Evolutionary conservation across 1,140 invertebrate genomes (phyloP), one percentile per base, ranked within the genome.

Genomic region (Hormaphis cornu): DNA sequence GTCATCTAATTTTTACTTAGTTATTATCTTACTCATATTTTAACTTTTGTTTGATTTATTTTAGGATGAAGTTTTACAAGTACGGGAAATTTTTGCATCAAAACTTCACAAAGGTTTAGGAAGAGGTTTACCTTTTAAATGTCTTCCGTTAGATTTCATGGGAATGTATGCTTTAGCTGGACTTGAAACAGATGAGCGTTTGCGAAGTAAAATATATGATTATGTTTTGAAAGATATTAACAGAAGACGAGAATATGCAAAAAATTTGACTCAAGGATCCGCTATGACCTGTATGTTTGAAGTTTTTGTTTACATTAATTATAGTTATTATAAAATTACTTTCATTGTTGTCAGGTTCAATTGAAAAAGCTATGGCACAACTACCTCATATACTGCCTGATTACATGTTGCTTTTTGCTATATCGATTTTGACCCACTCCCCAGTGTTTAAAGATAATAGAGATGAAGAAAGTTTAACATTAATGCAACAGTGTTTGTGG

Each of bases 91-190:
- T 40, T 97, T 98, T 80, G 86, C 91, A 8, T 81, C 83, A 9
- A 98, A 98, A 81, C 79, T 98, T 50, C 92, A 97, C 77, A 96
- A 96, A 83, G 92, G 92, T 54, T 79, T 90, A 28, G 81, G 85
- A 8, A 82, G 86, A 78, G 89, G 89, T 72, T 86, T 93, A 73
- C 89, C 90, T 22, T 87, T 90, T 73, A 90, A 90, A 78, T 93
- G 90, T 77, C 81, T 98, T 53, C 95, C 95, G 2, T 78, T 97
- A 59, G 93, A 97, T 79, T 98, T 97, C 80, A 96, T 98, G 93
- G 93, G 93, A 30, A 91, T 93, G 77, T 95, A 97, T 79, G 89
- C 88, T 10, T 80, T 97, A 26, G 90, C 78, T 69, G 84, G 92
- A 10, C 85, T 89, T 72, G 94, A 97, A 79, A 84, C 86, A 24